Evolutionary conservation across 2,113 vertebrate genomes (phyloP).

Genomic region (Urocitellus parryii): DNA sequence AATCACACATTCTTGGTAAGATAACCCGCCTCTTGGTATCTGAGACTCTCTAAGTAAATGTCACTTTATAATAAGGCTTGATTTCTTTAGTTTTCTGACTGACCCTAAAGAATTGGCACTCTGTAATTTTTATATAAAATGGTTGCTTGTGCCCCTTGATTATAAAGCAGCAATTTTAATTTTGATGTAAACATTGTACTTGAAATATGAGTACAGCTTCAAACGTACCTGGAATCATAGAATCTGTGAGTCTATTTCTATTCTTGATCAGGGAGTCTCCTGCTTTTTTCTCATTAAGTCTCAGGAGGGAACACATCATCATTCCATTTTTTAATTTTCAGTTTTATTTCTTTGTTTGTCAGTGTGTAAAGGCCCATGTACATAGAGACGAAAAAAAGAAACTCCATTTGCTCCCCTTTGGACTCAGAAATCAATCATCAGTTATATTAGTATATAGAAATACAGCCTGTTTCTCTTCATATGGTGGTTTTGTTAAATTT

Average conservation of each 20-base stretch:
- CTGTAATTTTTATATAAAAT: neutral
- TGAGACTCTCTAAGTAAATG: slow-evolving; percentile 40
- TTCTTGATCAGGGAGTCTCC: neutral
- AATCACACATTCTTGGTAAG: slow-evolving; percentile 15
- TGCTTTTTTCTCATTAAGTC: neutral
- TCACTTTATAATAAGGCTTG: slow-evolving; percentile 45
- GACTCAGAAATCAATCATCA: slow-evolving; percentile 28
- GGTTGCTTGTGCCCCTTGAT: neutral
- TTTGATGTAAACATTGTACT: neutral
- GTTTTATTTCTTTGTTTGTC: neutral
- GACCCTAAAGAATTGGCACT: neutral
- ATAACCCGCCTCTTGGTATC: neutral
- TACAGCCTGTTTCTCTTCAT: neutral
- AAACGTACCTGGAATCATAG: neutral
- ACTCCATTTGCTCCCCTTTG: neutral
- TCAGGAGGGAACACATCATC: neutral
- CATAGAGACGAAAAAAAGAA: neutral
- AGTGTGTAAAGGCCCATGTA: neutral
- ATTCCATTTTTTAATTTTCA: neutral
- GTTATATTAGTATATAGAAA: neutral
- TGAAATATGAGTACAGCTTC: neutral
- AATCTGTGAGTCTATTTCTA: neutral
- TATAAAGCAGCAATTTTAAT: slow-evolving; percentile 1
- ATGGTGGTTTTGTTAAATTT: neutral
- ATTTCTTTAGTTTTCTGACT: neutral